These are phyloP conservation scores for Limnephilus lunatus DNA, from an alignment of 2,888 invertebrate genomes.

Conservation along the genomic window DNA sequence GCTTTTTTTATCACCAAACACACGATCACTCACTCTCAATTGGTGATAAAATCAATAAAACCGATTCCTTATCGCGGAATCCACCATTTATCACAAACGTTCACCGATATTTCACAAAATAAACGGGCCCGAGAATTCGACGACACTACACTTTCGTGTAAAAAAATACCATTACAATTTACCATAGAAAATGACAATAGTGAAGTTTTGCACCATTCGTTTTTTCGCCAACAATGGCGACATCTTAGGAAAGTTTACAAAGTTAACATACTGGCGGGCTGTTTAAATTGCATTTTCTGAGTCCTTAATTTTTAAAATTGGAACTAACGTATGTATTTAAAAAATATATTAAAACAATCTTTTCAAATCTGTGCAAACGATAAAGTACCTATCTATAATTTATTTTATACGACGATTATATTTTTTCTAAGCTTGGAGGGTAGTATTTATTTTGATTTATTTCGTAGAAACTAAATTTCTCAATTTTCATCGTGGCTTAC, in stretches of 20 bases:
- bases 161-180: conserved; percentile 9
- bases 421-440: no score
- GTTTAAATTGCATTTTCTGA: not conserved
- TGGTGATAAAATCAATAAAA: conserved; percentile 6
- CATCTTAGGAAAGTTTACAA: not conserved
- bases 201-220: not conserved
- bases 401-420: no score
- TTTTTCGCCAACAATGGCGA: not conserved
- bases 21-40: not conserved
- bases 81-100: not conserved
- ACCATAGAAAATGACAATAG: conserved; percentile 17
- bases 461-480: no score
- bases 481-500: no score
- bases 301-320: no score
- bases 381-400: no score
- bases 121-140: conserved; percentile 22
- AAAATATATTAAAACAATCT: no score
- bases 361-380: no score
- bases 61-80: conserved; percentile 4
- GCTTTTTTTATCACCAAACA: conserved; percentile 18
- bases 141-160: conserved; percentile 27
- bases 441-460: no score
- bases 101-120: not conserved
- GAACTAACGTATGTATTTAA: no score
- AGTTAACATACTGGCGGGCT: not conserved